Percentiles rank a stretch among this genome's conserved stretches.
These are phyloP conservation scores for Tenualosa ilisha DNA, from an alignment of 2,797 vertebrate genomes.

Conservation along the genomic window DNA sequence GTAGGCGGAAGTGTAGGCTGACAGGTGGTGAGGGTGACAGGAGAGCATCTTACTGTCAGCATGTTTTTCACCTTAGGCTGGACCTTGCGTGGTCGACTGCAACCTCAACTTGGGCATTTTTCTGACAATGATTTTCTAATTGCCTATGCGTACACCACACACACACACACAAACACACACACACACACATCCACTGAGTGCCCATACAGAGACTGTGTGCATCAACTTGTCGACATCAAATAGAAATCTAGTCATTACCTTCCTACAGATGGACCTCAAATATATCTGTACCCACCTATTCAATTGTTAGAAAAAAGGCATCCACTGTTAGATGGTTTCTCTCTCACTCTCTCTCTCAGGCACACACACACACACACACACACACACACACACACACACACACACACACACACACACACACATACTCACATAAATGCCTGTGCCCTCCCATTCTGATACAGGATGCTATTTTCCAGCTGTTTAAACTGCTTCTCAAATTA, in stretches of 20 bases:
- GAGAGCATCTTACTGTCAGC: not conserved
- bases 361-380: conserved; percentile 21
- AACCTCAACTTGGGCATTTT: not conserved
- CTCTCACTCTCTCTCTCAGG: conserved; percentile 35
- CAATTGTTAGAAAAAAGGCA: not conserved
- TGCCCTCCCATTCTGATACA: conserved; percentile 60
- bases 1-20: not conserved
- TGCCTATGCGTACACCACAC: not conserved
- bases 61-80: not conserved
- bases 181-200: not conserved
- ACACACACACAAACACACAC: not conserved
- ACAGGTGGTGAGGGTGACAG: not conserved
- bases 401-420: conserved; percentile 32
- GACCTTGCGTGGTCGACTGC: not conserved
- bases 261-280: not conserved
- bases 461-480: conserved; percentile 79
- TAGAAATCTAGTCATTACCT: not conserved
- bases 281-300: not conserved
- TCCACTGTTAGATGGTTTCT: not conserved
- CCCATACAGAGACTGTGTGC: not conserved
- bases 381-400: conserved; percentile 53
- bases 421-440: conserved; percentile 45
- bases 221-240: not conserved
- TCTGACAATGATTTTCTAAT: not conserved
- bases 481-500: conserved; percentile 82